These are phyloP conservation scores for Semnornis frantzii DNA, from an alignment of 2,113 vertebrate genomes.

Conservation along the genomic window DNA sequence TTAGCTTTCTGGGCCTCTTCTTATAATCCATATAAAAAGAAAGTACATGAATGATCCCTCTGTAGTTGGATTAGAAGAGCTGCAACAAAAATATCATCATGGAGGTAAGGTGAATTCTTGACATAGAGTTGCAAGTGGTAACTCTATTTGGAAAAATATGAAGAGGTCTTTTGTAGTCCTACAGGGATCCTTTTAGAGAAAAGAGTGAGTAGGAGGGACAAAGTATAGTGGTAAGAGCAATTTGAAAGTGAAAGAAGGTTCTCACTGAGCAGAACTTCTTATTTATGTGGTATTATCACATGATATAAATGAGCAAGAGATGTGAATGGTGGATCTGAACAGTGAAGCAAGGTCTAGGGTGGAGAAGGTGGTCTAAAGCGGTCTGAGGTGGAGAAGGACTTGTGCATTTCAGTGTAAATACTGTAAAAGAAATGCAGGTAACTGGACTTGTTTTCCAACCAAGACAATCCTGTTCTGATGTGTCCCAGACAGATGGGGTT, in stretches of 20 bases:
- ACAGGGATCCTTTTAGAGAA: neutral
- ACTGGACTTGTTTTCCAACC: neutral
- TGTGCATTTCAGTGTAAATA: neutral
- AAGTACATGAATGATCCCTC: neutral
- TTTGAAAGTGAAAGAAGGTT: neutral
- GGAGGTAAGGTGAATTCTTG: neutral
- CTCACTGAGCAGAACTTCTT: neutral
- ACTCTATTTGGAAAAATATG: neutral
- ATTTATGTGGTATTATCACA: neutral
- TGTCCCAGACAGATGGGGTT: neutral
- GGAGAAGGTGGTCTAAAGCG: neutral
- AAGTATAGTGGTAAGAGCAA: neutral
- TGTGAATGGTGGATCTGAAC: neutral
- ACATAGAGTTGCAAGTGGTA: neutral
- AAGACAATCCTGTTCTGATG: neutral
- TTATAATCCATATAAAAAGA: neutral
- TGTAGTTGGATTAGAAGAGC: neutral
- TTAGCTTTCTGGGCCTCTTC: neutral
- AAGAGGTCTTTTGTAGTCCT: neutral
- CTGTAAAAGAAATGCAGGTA: neutral
- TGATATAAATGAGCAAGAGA: neutral
- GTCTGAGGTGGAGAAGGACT: neutral
- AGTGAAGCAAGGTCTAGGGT: neutral
- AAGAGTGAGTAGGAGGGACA: neutral
- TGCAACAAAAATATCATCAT: neutral